Evolutionary conservation across 2,113 vertebrate genomes (phyloP).

Genomic region (Pleuronectes platessa): DNA sequence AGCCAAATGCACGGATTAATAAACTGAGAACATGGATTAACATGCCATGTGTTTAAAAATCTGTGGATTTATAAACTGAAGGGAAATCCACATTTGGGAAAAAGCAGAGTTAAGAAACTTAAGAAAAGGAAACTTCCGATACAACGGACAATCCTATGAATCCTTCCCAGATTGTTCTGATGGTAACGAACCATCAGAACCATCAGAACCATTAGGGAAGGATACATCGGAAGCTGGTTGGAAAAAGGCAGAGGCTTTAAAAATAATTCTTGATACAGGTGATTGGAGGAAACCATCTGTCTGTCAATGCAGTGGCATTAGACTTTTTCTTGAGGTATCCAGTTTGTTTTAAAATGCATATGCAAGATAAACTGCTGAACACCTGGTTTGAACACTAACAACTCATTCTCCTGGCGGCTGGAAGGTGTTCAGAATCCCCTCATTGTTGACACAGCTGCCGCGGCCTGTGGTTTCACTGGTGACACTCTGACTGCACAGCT

Average conservation of each 20-base stretch:
- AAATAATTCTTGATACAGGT: not conserved
- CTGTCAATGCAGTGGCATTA: not conserved
- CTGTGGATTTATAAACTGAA: not conserved
- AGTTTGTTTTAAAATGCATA: not conserved
- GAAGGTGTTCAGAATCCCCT: constrained; percentile 14
- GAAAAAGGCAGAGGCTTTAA: not conserved
- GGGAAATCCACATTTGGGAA: not conserved
- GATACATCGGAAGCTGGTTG: not conserved
- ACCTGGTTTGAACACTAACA: constrained; percentile 4
- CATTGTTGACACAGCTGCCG: constrained; percentile 10
- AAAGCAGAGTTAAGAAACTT: not conserved
- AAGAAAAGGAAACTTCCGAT: not conserved
- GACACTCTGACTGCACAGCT: constrained; percentile 2
- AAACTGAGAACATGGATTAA: not conserved
- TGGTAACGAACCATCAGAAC: not conserved
- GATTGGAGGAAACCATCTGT: not conserved
- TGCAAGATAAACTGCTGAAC: not conserved
- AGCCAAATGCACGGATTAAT: not conserved
- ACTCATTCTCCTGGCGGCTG: not conserved
- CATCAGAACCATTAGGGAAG: too few species aligned
- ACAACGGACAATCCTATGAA: too few species aligned
- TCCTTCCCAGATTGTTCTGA: not conserved
- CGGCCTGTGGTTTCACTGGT: constrained; percentile 18
- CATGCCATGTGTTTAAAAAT: not conserved
- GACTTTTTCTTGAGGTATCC: not conserved